phyloP scores from a whole-genome alignment of 2,113 vertebrate genomes.

The Agapornis roseicollis region DNA sequence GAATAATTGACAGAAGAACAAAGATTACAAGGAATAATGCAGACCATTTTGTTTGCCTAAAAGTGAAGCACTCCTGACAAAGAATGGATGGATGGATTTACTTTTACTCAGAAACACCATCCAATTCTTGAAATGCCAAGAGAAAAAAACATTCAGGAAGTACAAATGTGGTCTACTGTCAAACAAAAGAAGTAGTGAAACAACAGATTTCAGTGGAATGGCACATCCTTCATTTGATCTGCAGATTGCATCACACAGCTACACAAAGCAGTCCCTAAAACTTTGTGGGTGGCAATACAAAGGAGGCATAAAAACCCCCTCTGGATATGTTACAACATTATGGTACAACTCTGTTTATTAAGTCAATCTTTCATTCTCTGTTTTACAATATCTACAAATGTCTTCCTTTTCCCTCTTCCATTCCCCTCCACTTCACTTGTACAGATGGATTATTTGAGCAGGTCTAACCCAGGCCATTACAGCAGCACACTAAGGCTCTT shows the following conservation, averaged over 20 bases:
- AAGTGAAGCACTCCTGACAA: neutral
- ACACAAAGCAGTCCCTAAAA: conserved; percentile 1
- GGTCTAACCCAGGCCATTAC: neutral
- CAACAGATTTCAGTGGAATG: neutral
- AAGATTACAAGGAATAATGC: neutral
- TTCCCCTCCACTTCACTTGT: neutral
- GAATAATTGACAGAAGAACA: neutral
- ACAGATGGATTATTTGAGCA: neutral
- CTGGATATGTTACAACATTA: conserved; percentile 33
- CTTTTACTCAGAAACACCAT: neutral
- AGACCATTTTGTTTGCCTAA: neutral
- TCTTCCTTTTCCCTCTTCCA: neutral
- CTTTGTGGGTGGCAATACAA: conserved; percentile 48
- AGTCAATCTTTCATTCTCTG: neutral
- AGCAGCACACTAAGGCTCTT: neutral
- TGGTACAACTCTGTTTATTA: conserved; percentile 3
- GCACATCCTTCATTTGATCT: conserved; percentile 9
- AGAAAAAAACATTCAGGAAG: neutral
- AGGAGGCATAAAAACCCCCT: neutral
- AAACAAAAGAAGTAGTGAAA: conserved; percentile 26
- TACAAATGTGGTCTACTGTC: neutral
- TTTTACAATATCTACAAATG: neutral
- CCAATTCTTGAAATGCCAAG: conserved; percentile 23
- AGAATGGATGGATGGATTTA: neutral
- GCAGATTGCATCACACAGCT: conserved; percentile 17